phyloP scores from a whole-genome alignment of 2,888 invertebrate genomes.

The Himalopsyche kuldschensis region DNA sequence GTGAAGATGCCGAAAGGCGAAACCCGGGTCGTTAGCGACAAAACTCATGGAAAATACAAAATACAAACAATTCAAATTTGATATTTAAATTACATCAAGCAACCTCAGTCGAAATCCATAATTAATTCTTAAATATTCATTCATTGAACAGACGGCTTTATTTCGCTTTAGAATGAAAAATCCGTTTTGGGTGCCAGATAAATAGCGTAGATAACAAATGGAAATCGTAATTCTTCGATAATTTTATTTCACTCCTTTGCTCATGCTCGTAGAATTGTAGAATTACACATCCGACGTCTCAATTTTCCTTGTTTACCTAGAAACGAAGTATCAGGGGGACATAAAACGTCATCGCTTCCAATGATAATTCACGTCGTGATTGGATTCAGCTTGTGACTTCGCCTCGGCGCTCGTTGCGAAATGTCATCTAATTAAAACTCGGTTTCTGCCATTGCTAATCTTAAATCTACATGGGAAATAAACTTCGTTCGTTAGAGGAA shows the following conservation, averaged over 20 bases:
- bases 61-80: no score
- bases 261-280: not conserved
- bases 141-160: not conserved
- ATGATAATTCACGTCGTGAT: slow-evolving; percentile 37
- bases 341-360: slow-evolving; percentile 29
- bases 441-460: slow-evolving; percentile 19
- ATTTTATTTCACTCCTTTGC: not conserved
- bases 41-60: no score
- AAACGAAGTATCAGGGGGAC: slow-evolving; percentile 23
- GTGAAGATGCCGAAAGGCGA: no score
- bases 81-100: no score
- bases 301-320: slow-evolving; percentile 15
- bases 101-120: no score
- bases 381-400: slow-evolving; percentile 19
- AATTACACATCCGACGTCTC: slow-evolving; percentile 23
- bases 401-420: slow-evolving; percentile 29
- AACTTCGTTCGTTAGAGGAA: slow-evolving; percentile 35
- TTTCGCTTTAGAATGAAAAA: not conserved
- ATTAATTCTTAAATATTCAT: no score
- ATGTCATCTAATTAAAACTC: slow-evolving; percentile 40
- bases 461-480: slow-evolving; percentile 30
- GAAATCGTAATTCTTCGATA: not conserved
- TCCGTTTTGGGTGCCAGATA: not conserved
- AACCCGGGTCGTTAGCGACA: no score
- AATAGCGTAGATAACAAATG: not conserved